Evolutionary conservation across 2,113 vertebrate species (phyloP), one percentile per base, ranked within the genome.

Genomic region (Caloenas nicobarica): DNA sequence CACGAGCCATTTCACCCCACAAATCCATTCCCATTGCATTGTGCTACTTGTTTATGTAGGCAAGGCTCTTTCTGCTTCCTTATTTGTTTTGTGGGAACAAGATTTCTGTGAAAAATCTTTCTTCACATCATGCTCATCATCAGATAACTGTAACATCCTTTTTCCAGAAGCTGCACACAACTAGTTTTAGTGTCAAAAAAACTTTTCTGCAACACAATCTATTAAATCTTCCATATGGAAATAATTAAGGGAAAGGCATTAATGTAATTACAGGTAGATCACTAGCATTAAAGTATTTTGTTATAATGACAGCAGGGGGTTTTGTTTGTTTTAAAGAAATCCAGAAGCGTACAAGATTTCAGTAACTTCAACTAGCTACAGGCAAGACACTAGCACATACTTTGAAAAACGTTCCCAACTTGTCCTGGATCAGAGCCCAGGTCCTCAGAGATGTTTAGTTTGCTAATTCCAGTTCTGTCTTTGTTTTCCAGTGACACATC

Each of bases 61-160:
- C 24, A 51, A 9, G 6, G 25, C 11, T 68, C 31, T 25, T 38
- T 33, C 57, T 64, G 16, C 13, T 77, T 25, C 29, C n/a, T 51
- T 0, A 0, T 42, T 79, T 19, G 8, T 60, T 72, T 82, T 14
- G 3, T 3, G 48, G 26, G 33, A 64, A 65, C 0, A 3, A 33
- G 24, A 69, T n/a, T 60, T 72, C 57, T 42, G 10, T 34, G 42
- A 29, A 16, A 76, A 71, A 31, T 25, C 64, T 78, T 18, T 40
- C 36, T 58, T 81, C 17, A 0, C 19, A 22, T 40, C 40, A 46
- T 22, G 26, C 17, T 85, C 21, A 19, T 44, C 11, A 81, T 22
- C 28, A 65, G 16, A 21, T 17, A 87, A 33, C 29, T 28, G 4
- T 3, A 48, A 10, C 9, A 79, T 40, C 6, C 44, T 56, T 76